These are phyloP conservation scores for Lysandra bellargus DNA, from an alignment of 2,888 invertebrate species.

Conservation along the genomic window DNA sequence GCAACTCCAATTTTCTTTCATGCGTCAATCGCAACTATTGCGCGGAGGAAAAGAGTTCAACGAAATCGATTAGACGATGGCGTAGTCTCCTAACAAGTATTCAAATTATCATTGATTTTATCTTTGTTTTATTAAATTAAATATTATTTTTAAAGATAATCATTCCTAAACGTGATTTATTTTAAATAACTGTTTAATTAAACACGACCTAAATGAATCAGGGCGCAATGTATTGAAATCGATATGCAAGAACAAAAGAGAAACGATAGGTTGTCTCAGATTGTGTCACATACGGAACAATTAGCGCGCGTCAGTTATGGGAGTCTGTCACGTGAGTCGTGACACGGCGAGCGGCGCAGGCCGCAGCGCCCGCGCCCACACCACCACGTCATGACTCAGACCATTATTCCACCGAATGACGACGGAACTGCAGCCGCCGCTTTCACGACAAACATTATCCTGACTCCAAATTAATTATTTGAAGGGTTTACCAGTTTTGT, in stretches of 20 bases:
- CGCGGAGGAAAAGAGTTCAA: background rate
- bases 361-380: constrained; percentile 24
- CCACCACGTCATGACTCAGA: constrained; percentile 30
- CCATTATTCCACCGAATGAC: constrained; percentile 14
- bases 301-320: constrained; percentile 24
- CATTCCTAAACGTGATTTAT: background rate
- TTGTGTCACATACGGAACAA: constrained; percentile 14
- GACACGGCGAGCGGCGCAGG: constrained; percentile 8
- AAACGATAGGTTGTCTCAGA: constrained; percentile 4
- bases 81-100: background rate
- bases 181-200: background rate
- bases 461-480: background rate
- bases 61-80: background rate
- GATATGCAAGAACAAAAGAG: constrained; percentile 25
- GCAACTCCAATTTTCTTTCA: background rate
- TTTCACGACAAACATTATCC: background rate
- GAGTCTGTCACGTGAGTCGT: constrained; percentile 25
- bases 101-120: background rate
- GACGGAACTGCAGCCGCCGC: background rate
- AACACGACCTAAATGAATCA: background rate
- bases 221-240: constrained; percentile 18
- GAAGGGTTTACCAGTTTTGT: background rate
- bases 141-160: background rate
- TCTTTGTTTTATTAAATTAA: background rate
- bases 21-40: constrained; percentile 2